phyloP scores from a whole-genome alignment of 2,888 invertebrate species.

The Danaus chrysippus region DNA sequence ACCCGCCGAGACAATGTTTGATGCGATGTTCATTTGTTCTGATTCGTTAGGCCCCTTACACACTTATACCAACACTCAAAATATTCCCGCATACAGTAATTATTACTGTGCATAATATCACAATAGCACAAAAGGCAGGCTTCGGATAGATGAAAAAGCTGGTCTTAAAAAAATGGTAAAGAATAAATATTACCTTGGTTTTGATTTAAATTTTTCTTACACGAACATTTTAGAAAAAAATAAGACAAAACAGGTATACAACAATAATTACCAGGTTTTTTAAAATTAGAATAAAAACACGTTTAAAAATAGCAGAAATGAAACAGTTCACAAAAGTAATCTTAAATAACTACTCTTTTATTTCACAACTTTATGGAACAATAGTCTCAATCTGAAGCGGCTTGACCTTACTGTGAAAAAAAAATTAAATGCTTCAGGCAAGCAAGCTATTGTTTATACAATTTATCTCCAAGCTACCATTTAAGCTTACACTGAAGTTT shows the following conservation, averaged over 20 bases:
- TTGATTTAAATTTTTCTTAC: background rate
- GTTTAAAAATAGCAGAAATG: constrained; percentile 19
- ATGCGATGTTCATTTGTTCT: constrained; percentile 65
- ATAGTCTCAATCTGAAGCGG: constrained; percentile 28
- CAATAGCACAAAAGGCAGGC: too few relatives aligned
- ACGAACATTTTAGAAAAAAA: background rate
- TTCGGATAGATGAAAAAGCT: too few relatives aligned
- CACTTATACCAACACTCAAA: constrained; percentile 30
- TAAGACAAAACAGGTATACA: background rate
- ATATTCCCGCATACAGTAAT: background rate
- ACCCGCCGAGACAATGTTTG: constrained; percentile 24
- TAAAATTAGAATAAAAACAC: background rate
- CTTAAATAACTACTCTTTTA: constrained; percentile 29
- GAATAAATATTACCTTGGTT: too few relatives aligned
- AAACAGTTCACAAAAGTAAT: constrained; percentile 26
- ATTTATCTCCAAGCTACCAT: constrained; percentile 18
- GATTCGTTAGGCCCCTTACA: constrained; percentile 57
- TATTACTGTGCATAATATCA: too few relatives aligned
- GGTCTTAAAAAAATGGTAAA: too few relatives aligned
- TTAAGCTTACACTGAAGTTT: constrained; percentile 18
- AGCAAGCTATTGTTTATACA: constrained; percentile 26
- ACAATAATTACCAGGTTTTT: background rate
- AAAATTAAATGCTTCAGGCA: constrained; percentile 30
- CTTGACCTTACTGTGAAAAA: constrained; percentile 29
- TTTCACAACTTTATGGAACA: constrained; percentile 30